Evolutionary conservation across 2,888 invertebrate species (phyloP).

Genomic region (Drosophila paracracens): DNA sequence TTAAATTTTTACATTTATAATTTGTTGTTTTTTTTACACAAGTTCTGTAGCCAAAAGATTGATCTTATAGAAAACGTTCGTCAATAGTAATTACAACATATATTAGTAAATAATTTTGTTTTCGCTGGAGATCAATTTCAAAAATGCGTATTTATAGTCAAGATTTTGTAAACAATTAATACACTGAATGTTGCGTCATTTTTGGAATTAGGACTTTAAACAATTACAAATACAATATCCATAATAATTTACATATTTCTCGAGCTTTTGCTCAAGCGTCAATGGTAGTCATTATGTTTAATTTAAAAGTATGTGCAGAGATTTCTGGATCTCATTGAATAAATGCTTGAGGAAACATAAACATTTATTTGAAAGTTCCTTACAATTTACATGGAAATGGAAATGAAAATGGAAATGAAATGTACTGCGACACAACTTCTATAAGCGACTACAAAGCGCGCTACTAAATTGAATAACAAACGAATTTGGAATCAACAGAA

Average conservation of each 20-base stretch:
- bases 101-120: slow-evolving; percentile 31
- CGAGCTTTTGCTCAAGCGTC: slow-evolving; percentile 44
- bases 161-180: slow-evolving; percentile 36
- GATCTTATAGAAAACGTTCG: slow-evolving; percentile 35
- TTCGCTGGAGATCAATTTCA: slow-evolving; percentile 43
- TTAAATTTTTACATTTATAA: background rate
- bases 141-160: slow-evolving; percentile 31
- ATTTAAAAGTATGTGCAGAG: slow-evolving; percentile 1
- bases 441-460: slow-evolving; percentile 27
- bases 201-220: slow-evolving; percentile 9
- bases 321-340: slow-evolving; percentile 14
- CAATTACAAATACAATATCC: slow-evolving; percentile 20
- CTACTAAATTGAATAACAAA: slow-evolving; percentile 40
- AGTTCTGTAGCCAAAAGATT: background rate
- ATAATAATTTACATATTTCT: slow-evolving; percentile 8
- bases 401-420: background rate
- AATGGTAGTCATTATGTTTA: slow-evolving; percentile 13
- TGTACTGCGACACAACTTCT: slow-evolving; percentile 24
- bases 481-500: slow-evolving; percentile 34
- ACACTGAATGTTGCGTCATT: slow-evolving; percentile 38
- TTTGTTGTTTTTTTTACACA: background rate
- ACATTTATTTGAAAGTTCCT: slow-evolving; percentile 54
- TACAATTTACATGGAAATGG: slow-evolving; percentile 34
- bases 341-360: slow-evolving; percentile 31
- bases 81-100: slow-evolving; percentile 41